These are phyloP conservation scores for Lypha dubia DNA, from an alignment of 2,888 invertebrate species.

Conservation along the genomic window DNA sequence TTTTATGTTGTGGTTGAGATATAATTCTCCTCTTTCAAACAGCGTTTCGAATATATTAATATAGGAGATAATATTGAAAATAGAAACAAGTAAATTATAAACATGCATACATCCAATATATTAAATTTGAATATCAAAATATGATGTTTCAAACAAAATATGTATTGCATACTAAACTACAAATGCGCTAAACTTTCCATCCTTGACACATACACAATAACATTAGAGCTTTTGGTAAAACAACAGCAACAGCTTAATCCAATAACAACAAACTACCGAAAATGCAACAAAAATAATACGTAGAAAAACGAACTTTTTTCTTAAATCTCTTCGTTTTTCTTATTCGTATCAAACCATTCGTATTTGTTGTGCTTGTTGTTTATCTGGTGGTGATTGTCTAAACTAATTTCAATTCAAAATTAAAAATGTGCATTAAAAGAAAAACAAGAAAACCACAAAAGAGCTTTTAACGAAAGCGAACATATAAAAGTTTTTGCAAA, in stretches of 20 bases:
- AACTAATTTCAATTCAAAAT: constrained; percentile 46
- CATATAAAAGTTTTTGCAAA: constrained; percentile 20
- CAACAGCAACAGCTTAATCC: not conserved
- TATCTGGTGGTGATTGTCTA: constrained; percentile 58
- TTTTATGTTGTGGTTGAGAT: no score
- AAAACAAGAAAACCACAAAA: not conserved
- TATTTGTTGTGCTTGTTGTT: constrained; percentile 27
- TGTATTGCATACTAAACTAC: no score
- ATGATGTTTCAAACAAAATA: no score
- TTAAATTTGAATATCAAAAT: no score
- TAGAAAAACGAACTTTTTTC: constrained; percentile 1
- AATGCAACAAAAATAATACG: not conserved
- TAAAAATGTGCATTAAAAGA: constrained; percentile 21
- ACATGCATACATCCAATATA: no score
- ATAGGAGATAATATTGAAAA: no score
- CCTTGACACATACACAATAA: constrained; percentile 6
- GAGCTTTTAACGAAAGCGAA: constrained; percentile 42
- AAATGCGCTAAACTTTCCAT: not conserved
- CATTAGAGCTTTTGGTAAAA: constrained; percentile 23
- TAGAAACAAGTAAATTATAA: no score
- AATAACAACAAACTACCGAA: not conserved
- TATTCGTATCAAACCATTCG: not conserved
- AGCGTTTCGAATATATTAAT: no score
- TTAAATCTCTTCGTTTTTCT: not conserved
- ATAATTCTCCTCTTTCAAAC: no score